phyloP scores from a whole-genome alignment of 2,797 vertebrate genomes.

The Masticophis lateralis region DNA sequence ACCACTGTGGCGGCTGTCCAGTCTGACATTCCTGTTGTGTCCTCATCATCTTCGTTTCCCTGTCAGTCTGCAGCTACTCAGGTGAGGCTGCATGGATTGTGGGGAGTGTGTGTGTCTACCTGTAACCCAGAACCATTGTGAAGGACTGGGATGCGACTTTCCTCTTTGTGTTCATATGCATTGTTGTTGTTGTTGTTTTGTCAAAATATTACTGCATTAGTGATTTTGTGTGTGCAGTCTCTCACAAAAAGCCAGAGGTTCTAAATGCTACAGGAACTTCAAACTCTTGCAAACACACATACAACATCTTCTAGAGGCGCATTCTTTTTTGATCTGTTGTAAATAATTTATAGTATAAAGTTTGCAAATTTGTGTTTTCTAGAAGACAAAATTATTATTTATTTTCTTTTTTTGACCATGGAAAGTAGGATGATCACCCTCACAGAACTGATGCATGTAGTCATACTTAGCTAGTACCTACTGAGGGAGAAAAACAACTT shows the following conservation, averaged over 20 bases:
- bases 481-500: background rate
- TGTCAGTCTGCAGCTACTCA: conserved; percentile 88
- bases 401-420: background rate
- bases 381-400: background rate
- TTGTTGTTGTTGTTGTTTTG: background rate
- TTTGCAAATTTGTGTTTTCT: background rate
- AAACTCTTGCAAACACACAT: background rate
- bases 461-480: background rate
- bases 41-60: conserved; percentile 79
- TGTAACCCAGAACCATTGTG: background rate
- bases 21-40: conserved; percentile 88
- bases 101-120: background rate
- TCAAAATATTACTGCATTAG: background rate
- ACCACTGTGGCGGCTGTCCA: conserved; percentile 89
- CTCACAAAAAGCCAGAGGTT: background rate
- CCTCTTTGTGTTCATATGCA: background rate
- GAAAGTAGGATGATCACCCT: background rate
- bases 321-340: background rate
- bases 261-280: background rate
- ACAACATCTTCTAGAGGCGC: background rate
- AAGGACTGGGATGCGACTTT: background rate
- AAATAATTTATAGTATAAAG: background rate
- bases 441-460: background rate
- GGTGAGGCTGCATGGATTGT: conserved; percentile 77
- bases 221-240: background rate